phyloP scores from a whole-genome alignment of 2,888 invertebrate genomes.

The Amiota mariae region DNA sequence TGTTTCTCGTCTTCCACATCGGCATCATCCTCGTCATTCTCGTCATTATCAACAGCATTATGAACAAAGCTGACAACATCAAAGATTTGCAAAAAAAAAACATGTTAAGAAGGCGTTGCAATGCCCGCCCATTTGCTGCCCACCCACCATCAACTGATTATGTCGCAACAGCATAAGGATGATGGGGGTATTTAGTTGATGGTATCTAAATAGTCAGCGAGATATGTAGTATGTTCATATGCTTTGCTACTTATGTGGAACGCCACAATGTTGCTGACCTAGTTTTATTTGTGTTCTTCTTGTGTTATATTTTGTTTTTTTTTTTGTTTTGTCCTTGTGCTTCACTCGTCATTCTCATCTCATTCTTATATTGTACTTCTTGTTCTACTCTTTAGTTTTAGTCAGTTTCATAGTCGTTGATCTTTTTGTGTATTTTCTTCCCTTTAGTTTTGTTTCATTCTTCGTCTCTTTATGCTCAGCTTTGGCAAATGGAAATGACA shows the following conservation, averaged over 20 bases:
- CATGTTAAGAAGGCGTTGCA: constrained; percentile 6
- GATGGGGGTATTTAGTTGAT: not conserved
- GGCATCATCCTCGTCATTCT: not conserved
- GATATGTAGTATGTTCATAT: constrained; percentile 2
- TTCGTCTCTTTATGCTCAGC: too few species aligned
- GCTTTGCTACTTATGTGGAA: constrained; percentile 1
- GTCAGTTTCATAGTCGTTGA: too few species aligned
- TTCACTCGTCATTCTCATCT: too few species aligned
- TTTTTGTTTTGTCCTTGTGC: too few species aligned
- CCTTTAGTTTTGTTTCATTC: too few species aligned
- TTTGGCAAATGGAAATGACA: too few species aligned
- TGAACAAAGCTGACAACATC: constrained; percentile 5
- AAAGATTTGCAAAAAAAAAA: constrained; percentile 14
- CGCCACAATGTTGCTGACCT: not conserved
- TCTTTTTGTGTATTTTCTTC: too few species aligned
- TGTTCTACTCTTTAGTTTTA: too few species aligned
- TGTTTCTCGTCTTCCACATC: constrained; percentile 1
- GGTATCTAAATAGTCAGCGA: not conserved
- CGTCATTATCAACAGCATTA: not conserved
- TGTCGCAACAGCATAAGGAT: not conserved
- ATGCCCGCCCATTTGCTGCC: not conserved
- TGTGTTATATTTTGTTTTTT: not conserved
- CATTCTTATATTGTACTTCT: too few species aligned
- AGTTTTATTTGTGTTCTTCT: constrained; percentile 6
- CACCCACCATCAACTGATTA: constrained; percentile 18